These are phyloP conservation scores for Cataglyphis hispanica DNA, from an alignment of 1,140 invertebrate genomes.

Conservation along the genomic window DNA sequence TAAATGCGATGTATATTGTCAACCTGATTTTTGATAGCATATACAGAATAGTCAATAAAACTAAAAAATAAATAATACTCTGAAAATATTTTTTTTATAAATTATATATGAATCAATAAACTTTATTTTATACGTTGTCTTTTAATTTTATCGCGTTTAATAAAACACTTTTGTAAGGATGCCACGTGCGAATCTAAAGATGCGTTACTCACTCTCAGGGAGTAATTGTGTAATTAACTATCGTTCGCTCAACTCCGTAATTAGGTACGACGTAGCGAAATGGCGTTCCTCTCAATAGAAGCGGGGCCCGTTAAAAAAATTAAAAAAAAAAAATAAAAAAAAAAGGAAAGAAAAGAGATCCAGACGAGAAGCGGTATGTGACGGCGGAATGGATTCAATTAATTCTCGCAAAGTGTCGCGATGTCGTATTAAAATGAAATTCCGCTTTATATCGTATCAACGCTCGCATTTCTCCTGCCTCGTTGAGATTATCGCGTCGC, in stretches of 20 bases:
- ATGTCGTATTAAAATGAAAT: conserved; percentile 66
- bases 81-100: background rate
- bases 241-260: conserved; percentile 51
- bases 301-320: conserved; percentile 38
- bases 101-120: background rate
- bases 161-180: background rate
- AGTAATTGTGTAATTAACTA: conserved; percentile 55
- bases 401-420: conserved; percentile 63
- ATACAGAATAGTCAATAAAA: background rate
- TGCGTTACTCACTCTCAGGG: background rate
- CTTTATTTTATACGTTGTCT: background rate
- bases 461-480: conserved; percentile 50
- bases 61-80: background rate
- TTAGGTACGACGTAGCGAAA: conserved; percentile 49
- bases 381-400: conserved; percentile 64
- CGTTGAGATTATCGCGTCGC: conserved; percentile 68
- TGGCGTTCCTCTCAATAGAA: conserved; percentile 53
- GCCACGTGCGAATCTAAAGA: conserved; percentile 37
- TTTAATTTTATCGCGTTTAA: conserved; percentile 5
- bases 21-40: background rate
- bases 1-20: background rate
- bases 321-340: conserved; percentile 8
- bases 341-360: conserved; percentile 31
- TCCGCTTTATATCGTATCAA: conserved; percentile 62
- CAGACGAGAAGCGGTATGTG: conserved; percentile 54